phyloP scores from a whole-genome alignment of 2,888 invertebrate genomes.

The Xanthia icteritia region DNA sequence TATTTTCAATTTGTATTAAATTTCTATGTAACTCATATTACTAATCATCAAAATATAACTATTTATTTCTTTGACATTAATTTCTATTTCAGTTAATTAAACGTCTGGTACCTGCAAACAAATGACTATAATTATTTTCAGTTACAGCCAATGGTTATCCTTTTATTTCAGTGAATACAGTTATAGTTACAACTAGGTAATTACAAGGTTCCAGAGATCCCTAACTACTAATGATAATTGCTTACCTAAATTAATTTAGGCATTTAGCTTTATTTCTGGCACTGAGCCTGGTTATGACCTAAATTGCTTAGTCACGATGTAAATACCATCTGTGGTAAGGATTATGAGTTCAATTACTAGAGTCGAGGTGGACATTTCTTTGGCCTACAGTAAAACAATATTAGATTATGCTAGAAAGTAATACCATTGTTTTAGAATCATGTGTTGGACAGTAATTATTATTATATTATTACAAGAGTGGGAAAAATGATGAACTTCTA shows the following conservation, averaged over 20 bases:
- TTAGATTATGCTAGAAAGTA: neutral
- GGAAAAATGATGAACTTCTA: no score
- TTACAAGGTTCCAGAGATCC: constrained; percentile 11
- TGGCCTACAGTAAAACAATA: neutral
- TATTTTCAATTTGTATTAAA: neutral
- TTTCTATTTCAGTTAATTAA: neutral
- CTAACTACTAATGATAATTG: constrained; percentile 30
- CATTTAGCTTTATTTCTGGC: constrained; percentile 33
- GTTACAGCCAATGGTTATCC: neutral
- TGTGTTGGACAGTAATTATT: neutral
- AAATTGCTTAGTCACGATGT: constrained; percentile 19
- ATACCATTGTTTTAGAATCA: neutral
- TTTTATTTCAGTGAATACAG: constrained; percentile 14
- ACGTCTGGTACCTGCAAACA: neutral
- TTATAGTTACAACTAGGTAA: constrained; percentile 23
- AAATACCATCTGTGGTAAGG: constrained; percentile 22
- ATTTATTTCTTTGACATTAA: neutral
- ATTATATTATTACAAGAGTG: no score
- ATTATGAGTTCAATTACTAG: constrained; percentile 25
- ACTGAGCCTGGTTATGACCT: constrained; percentile 2
- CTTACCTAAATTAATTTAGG: constrained; percentile 37
- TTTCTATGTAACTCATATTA: neutral
- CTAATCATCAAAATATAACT: neutral
- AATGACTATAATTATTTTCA: neutral
- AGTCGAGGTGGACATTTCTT: neutral